These are phyloP conservation scores for Ursus arctos DNA, from an alignment of 2,113 vertebrate species.

Conservation along the genomic window DNA sequence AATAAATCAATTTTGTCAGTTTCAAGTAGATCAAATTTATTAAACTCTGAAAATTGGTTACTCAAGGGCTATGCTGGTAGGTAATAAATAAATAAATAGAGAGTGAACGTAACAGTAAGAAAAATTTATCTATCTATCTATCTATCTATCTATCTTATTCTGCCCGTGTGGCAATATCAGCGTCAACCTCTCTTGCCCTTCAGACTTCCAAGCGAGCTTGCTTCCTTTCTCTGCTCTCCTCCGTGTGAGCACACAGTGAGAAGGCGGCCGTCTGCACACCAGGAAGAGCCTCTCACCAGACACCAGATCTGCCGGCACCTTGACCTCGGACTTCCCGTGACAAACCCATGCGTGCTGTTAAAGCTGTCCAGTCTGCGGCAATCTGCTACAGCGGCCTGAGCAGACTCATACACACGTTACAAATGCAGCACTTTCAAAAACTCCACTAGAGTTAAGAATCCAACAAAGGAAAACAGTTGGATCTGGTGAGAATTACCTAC, in stretches of 20 bases:
- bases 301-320: too few relatives aligned
- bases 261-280: background rate
- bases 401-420: background rate
- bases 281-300: background rate
- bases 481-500: background rate
- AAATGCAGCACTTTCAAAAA: background rate
- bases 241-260: rapidly evolving
- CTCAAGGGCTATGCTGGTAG: background rate
- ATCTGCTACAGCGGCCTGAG: background rate
- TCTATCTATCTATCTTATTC: background rate
- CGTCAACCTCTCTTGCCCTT: background rate
- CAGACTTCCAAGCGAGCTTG: background rate
- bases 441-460: background rate
- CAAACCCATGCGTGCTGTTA: background rate
- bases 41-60: slow-evolving; percentile 53
- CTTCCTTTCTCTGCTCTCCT: background rate
- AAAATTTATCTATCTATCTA: background rate
- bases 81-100: background rate
- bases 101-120: background rate
- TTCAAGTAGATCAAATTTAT: slow-evolving; percentile 45
- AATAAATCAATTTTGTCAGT: slow-evolving; percentile 65
- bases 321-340: background rate
- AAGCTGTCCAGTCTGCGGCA: too few relatives aligned
- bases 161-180: background rate
- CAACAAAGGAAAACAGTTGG: background rate